Base-by-base conservation (phyloP, 1,140 invertebrate genomes). In the Oncopeltus fasciatus region DNA sequence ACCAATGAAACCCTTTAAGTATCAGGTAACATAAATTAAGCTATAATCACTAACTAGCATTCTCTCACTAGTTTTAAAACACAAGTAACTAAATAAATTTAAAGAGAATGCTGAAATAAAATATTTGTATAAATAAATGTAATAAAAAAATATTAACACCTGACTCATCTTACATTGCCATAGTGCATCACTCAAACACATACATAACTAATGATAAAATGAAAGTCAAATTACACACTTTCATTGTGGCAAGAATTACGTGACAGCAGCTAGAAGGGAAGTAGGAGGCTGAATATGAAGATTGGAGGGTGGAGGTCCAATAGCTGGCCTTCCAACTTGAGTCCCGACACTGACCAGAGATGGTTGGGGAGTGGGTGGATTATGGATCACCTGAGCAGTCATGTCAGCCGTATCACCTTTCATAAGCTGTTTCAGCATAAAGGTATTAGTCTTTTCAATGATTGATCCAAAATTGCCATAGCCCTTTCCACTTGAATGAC, bases 401-500 rank as follows among this genome's bases (percentile, higher is more conserved):
- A 70, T 76, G 73, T 69, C 75, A 70, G 71, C 75, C 71, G 72
- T 79, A 73, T 71, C 84, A 75, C 70, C 69, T 49, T 70, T 70
- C 67, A 70, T 70, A 20, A 70, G 61, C 31, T 70, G 69, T 57
- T 70, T 70, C 29, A 70, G 61, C 68, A 70, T 69, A 61, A 85
- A 73, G 77, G 86, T 81, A 71, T 86, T 86, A 57, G 83, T 83
- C 68, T 86, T 86, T 69, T 86, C 85, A 28, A 84, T 84, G 72
- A 90, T 90, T 4, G 84, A 84, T 73, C 88, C 88, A 64, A 83
- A 83, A 27, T 80, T 80, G 71, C 88, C 88, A 1, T 88, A 88
- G 65, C 86, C 77, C 70, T 92, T 90, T 44, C 88, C 89, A 18
- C 67, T 69, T 11, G 87, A 88, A 72, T 96, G 93, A 26, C 89